Evolutionary conservation across 2,888 invertebrate genomes (phyloP).

Genomic region (Polyploca ridens): DNA sequence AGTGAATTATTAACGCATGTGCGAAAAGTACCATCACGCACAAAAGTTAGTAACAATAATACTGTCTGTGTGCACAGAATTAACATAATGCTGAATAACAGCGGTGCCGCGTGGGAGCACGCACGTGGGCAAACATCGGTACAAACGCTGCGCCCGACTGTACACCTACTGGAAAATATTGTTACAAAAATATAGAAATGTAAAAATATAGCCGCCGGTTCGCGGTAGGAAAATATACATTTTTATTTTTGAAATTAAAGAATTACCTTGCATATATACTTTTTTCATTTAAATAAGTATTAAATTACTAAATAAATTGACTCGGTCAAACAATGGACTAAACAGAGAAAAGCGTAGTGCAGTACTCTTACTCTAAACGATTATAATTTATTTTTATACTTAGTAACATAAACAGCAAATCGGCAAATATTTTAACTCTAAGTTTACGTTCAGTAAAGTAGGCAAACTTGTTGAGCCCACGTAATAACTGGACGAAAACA

Average conservation of each 20-base stretch:
- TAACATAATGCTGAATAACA: slow-evolving; percentile 78
- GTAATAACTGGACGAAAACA: slow-evolving; percentile 54
- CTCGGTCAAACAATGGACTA: too few relatives aligned
- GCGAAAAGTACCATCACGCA: slow-evolving; percentile 45
- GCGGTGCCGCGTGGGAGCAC: slow-evolving; percentile 61
- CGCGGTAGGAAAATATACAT: not conserved
- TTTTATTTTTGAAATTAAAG: not conserved
- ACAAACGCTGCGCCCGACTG: slow-evolving; percentile 40
- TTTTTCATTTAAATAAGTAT: too few relatives aligned
- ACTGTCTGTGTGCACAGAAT: slow-evolving; percentile 62
- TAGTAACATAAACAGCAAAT: slow-evolving; percentile 20
- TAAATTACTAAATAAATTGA: too few relatives aligned
- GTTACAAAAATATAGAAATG: slow-evolving; percentile 37
- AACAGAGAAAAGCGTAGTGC: too few relatives aligned
- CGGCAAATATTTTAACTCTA: slow-evolving; percentile 23
- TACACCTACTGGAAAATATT: slow-evolving; percentile 41
- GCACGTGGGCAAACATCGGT: slow-evolving; percentile 73
- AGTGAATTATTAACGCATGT: slow-evolving; percentile 27
- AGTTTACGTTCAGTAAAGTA: slow-evolving; percentile 31
- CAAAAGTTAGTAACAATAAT: slow-evolving; percentile 62
- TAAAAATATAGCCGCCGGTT: slow-evolving; percentile 24
- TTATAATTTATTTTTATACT: slow-evolving; percentile 24
- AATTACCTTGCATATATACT: too few relatives aligned
- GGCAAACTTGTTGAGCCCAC: slow-evolving; percentile 58
- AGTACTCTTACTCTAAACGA: too few relatives aligned